These are phyloP conservation scores for Ophraella communa DNA, from an alignment of 2,888 invertebrate genomes.

Conservation along the genomic window DNA sequence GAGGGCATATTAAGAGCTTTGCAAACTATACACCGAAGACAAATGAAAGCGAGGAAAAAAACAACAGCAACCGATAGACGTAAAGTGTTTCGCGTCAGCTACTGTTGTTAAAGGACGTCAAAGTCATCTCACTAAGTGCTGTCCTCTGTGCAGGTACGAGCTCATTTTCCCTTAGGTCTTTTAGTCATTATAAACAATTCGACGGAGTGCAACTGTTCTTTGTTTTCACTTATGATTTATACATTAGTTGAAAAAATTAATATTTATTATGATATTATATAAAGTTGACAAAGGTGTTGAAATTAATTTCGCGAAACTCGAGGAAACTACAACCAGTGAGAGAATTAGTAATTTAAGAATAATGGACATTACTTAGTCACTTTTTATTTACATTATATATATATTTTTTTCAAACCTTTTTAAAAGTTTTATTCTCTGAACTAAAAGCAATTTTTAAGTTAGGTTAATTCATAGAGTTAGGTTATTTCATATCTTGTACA, in stretches of 20 bases:
- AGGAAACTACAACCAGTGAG: too few species aligned
- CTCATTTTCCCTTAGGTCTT: constrained; percentile 7
- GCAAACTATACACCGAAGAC: constrained; percentile 42
- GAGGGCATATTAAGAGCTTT: constrained; percentile 28
- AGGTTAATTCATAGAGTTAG: too few species aligned
- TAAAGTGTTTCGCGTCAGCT: constrained; percentile 45
- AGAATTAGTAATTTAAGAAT: too few species aligned
- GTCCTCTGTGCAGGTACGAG: constrained; percentile 40
- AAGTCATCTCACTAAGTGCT: constrained; percentile 56
- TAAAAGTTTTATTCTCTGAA: too few species aligned
- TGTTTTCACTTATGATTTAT: neutral
- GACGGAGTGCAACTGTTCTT: neutral
- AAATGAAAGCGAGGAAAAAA: constrained; percentile 40
- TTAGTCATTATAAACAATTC: neutral
- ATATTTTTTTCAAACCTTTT: too few species aligned
- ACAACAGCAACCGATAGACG: constrained; percentile 43
- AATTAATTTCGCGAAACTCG: too few species aligned
- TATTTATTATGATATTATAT: neutral
- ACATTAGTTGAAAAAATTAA: neutral
- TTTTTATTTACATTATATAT: too few species aligned
- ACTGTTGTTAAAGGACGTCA: constrained; percentile 49
- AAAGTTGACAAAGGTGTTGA: neutral
- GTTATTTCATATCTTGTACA: too few species aligned
- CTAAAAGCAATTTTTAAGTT: too few species aligned
- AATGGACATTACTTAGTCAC: too few species aligned